Base-by-base conservation (phyloP, 2,888 invertebrate genomes). In the Cyrtodaria siliqua region DNA sequence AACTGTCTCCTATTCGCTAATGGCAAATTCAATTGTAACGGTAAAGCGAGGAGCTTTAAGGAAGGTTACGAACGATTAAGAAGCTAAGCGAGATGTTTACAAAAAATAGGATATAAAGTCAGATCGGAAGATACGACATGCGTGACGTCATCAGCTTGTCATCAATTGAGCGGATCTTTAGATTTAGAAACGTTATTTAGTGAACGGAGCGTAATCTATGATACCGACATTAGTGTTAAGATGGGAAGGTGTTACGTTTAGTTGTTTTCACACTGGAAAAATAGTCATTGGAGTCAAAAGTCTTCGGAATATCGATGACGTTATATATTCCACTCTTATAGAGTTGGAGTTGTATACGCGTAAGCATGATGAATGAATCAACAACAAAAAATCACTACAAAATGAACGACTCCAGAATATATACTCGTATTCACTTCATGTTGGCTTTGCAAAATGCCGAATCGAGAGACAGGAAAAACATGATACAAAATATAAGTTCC, bases 211-310 rank as follows among this genome's bases (percentile, higher is more conserved):
- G 18, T 24, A 6, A 40, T 57, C 2, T 57, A 66, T 33, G 66
- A 66, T 71, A 29, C 50, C 70, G 16, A 12, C 47, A 6, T 18
- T 49, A 9, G 49, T 47, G 24, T 47, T 63, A 47, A 60, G 53
- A 47, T 16, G 1, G 1, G 47, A 59, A 1, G 26, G 52, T 16
- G 29, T 60, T 14, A 52, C 23, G 12, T 64, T 71, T 20, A 27
- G 71, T 40, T 64, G 64, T 71, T 64, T 71, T 38, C 53, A 59
- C 27, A 60, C n/a, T 8, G 66, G 72, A 33, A 33, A 8, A 33
- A 33, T 33, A 8, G 12, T 33, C 6, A 33, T 12, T 4, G 33
- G 33, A 8, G 12, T 33, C 33, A 33, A 33, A 33, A 33, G 6
- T 33, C 33, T 4, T 8, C 33, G 33, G 12, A 33, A 12, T 33